These are phyloP conservation scores for Scyliorhinus canicula DNA, from an alignment of 2,797 vertebrate species.

Conservation along the genomic window DNA sequence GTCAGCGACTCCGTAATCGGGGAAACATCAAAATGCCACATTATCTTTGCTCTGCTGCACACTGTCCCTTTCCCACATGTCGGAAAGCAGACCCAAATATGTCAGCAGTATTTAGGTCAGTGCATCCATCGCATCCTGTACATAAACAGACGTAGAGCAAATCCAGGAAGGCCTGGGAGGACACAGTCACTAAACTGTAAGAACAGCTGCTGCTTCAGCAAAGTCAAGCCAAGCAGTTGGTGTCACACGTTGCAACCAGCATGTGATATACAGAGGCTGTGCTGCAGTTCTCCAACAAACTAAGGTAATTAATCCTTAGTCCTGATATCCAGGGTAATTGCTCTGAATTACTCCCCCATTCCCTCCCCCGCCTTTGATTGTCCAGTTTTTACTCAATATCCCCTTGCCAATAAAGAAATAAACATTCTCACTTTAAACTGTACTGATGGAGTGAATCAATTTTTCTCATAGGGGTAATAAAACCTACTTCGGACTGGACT, in stretches of 20 bases:
- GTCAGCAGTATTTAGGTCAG: background rate
- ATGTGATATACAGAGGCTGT: background rate
- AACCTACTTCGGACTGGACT: background rate
- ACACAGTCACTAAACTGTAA: background rate
- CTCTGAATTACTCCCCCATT: background rate
- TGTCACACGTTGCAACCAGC: background rate
- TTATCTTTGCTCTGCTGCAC: background rate
- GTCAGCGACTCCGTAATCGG: background rate
- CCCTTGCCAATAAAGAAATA: too few relatives aligned
- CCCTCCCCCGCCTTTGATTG: background rate
- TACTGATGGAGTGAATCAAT: background rate
- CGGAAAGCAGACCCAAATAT: background rate
- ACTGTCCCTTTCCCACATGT: background rate
- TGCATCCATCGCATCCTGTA: background rate
- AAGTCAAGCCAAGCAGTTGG: background rate
- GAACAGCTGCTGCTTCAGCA: background rate
- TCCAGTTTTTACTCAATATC: background rate
- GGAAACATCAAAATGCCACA: background rate
- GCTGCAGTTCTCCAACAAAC: background rate
- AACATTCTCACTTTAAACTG: too few relatives aligned
- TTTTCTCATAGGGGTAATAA: background rate
- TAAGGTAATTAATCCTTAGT: background rate
- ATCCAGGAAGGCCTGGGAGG: too few relatives aligned
- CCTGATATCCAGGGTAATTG: background rate
- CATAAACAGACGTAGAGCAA: background rate